These are phyloP conservation scores for Orussus abietinus DNA, from an alignment of 1,140 invertebrate genomes.

Conservation along the genomic window DNA sequence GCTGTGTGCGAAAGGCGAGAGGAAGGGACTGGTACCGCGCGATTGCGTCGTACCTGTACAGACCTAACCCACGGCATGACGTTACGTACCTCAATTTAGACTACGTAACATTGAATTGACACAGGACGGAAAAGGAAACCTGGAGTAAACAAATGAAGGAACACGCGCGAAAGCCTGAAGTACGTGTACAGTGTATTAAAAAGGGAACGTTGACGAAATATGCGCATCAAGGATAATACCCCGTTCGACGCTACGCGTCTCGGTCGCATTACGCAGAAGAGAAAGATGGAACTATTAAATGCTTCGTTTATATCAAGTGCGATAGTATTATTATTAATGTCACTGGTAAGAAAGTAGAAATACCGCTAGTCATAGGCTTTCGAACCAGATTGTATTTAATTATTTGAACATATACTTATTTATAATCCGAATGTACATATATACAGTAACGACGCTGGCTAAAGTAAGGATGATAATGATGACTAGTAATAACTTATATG, in stretches of 20 bases:
- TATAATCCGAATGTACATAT: conserved; percentile 46
- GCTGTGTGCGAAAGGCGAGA: conserved; percentile 70
- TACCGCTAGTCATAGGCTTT: conserved; percentile 46
- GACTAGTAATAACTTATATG: conserved; percentile 30
- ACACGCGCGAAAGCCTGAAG: too few species aligned
- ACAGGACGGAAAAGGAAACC: too few species aligned
- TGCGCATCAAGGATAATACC: conserved; percentile 11
- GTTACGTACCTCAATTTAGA: too few species aligned
- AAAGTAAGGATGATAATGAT: conserved; percentile 19
- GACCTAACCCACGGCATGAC: conserved; percentile 42
- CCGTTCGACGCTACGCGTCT: conserved; percentile 20
- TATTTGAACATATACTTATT: conserved; percentile 38
- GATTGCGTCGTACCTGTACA: conserved; percentile 62
- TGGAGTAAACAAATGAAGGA: too few species aligned
- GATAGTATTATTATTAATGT: conserved; percentile 14
- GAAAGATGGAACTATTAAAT: conserved; percentile 13
- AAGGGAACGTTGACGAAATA: conserved; percentile 24
- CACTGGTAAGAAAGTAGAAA: conserved; percentile 3
- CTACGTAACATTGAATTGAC: too few species aligned
- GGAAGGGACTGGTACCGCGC: conserved; percentile 72
- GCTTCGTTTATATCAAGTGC: conserved; percentile 20
- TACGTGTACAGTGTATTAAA: conserved; percentile 48
- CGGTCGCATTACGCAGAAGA: conserved; percentile 28
- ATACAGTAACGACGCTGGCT: conserved; percentile 32
- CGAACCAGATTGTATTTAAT: conserved; percentile 48